A percentile compares a stretch with the other conserved stretches of the same genome.
These are phyloP conservation scores for Kuschelorhynchus macadamiae DNA, from an alignment of 2,888 invertebrate species.

Conservation along the genomic window DNA sequence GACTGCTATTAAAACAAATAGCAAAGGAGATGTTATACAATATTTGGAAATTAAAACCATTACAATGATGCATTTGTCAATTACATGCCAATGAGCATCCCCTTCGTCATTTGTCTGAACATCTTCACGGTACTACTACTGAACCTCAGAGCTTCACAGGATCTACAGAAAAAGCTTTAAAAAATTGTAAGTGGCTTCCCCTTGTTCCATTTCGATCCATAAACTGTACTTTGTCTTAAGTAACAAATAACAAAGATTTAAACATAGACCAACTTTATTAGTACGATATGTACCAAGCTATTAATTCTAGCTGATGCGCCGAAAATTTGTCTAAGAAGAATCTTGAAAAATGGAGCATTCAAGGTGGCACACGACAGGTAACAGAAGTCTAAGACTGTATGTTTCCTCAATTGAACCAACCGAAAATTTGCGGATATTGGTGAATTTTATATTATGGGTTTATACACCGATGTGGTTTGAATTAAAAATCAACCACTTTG, in stretches of 20 bases:
- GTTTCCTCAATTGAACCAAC: neutral
- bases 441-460: conserved; percentile 5
- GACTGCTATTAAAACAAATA: too few species aligned
- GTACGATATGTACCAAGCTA: too few species aligned
- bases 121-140: conserved; percentile 5
- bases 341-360: too few species aligned
- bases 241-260: too few species aligned
- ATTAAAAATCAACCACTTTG: too few species aligned
- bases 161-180: neutral
- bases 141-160: neutral
- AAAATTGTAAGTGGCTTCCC: too few species aligned
- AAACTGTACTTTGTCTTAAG: too few species aligned
- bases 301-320: too few species aligned
- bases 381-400: conserved; percentile 2
- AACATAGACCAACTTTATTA: too few species aligned
- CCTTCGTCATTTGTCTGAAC: neutral
- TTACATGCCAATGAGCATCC: conserved; percentile 5
- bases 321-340: too few species aligned
- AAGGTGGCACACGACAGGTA: conserved; percentile 3
- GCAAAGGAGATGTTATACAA: neutral
- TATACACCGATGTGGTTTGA: neutral
- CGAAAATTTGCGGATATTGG: conserved; percentile 2
- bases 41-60: neutral
- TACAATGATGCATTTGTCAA: conserved; percentile 6
- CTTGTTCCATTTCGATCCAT: too few species aligned